A percentile compares a stretch with the other conserved stretches of the same genome.
phyloP scores from a whole-genome alignment of 2,113 vertebrate species.

The Arvicanthis niloticus region DNA sequence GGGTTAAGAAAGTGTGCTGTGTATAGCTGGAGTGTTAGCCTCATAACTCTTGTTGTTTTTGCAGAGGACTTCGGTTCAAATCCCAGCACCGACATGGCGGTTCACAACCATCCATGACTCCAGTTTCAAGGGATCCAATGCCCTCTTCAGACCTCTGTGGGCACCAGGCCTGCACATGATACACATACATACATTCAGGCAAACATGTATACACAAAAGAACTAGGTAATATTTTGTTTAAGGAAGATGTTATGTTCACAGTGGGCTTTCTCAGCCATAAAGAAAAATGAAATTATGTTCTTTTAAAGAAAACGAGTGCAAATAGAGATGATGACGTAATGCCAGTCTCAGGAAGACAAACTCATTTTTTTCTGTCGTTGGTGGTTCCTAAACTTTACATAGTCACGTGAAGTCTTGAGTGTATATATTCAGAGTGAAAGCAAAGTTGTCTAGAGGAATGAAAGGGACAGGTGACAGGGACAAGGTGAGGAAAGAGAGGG shows the following conservation, averaged over 20 bases:
- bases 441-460: not conserved
- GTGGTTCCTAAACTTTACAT: not conserved
- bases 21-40: not conserved
- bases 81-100: not conserved
- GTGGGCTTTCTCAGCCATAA: not conserved
- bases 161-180: no score
- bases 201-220: not conserved
- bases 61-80: not conserved
- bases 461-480: not conserved
- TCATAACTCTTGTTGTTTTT: not conserved
- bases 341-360: not conserved
- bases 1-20: not conserved
- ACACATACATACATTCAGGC: not conserved
- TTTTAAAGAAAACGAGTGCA: not conserved
- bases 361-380: not conserved
- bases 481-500: not conserved
- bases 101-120: not conserved
- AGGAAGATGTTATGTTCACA: not conserved
- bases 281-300: not conserved
- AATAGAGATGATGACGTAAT: not conserved
- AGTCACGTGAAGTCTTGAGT: not conserved
- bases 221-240: not conserved
- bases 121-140: not conserved
- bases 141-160: not conserved
- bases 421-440: not conserved